Conservation (phyloP, 2,797 vertebrate species). For the Acanthiza pusilla region DNA sequence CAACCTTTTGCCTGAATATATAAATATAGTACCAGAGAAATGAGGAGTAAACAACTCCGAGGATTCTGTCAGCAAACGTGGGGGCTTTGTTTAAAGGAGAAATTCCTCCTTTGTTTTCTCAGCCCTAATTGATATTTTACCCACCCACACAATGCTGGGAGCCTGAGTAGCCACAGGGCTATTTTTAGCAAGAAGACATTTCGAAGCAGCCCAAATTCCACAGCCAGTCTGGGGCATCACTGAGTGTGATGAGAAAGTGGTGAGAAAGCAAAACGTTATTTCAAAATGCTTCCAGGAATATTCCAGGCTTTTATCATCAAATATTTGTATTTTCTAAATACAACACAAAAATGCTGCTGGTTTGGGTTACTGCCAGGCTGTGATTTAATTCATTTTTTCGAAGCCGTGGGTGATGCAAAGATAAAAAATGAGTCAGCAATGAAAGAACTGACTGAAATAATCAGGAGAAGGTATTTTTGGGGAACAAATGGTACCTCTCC, state of each 20-base stretch:
- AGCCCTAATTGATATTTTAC: constrained; percentile 16
- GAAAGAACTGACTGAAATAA: not conserved
- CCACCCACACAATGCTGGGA: constrained; percentile 44
- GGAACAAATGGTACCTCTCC: constrained; percentile 83
- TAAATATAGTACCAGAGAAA: not conserved
- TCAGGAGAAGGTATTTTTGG: fast-evolving
- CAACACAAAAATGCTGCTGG: not conserved
- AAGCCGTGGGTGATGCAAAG: not conserved
- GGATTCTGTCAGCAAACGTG: not conserved
- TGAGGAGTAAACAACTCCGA: not conserved
- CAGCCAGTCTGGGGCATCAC: not conserved
- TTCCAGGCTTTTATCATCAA: not conserved
- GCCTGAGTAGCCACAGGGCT: not conserved
- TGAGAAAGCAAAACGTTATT: not conserved
- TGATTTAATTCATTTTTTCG: not conserved
- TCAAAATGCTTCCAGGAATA: not conserved
- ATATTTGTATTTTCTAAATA: not conserved
- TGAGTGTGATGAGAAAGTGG: too few relatives aligned
- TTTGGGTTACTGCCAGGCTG: not conserved
- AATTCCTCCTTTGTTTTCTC: constrained; percentile 53
- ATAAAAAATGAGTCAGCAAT: not conserved
- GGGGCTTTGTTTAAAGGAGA: constrained; percentile 25
- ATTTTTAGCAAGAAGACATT: constrained; percentile 52
- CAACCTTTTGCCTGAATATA: not conserved
- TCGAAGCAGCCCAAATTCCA: constrained; percentile 30